Percentiles rank a stretch among this genome's conserved stretches.
These are phyloP conservation scores for Cheumatopsyche charites DNA, from an alignment of 1,140 invertebrate genomes.

Conservation along the genomic window DNA sequence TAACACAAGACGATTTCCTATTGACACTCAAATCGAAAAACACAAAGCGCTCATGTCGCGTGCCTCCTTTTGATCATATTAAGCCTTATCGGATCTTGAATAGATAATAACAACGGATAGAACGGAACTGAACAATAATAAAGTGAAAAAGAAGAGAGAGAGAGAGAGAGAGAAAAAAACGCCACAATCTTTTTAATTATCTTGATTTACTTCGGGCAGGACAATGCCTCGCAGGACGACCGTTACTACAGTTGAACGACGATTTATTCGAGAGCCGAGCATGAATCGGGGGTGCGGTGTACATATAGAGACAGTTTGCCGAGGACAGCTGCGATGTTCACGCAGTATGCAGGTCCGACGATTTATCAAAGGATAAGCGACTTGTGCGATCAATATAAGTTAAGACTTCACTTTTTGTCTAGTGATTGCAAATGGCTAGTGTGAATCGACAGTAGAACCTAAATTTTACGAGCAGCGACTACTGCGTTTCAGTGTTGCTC, in stretches of 20 bases:
- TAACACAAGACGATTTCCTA: slow-evolving; percentile 5
- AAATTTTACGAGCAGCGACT: no score
- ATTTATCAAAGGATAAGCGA: slow-evolving; percentile 19
- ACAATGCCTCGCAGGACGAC: slow-evolving; percentile 9
- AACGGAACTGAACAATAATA: no score
- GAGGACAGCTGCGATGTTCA: no score
- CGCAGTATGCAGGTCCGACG: background rate
- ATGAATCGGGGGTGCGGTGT: no score
- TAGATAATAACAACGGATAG: slow-evolving; percentile 3
- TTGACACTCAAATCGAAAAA: background rate
- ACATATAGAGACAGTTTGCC: no score
- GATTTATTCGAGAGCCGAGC: no score
- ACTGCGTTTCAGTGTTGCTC: no score
- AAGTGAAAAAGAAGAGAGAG: no score
- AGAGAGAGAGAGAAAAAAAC: no score
- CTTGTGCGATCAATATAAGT: background rate
- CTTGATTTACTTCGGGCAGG: slow-evolving; percentile 19
- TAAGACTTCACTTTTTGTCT: background rate
- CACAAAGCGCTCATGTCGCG: background rate
- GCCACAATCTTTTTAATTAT: slow-evolving; percentile 24
- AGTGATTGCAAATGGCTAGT: no score
- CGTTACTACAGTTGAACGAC: background rate
- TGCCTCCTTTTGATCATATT: slow-evolving; percentile 20
- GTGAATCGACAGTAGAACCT: no score
- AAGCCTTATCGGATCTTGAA: slow-evolving; percentile 14